Evolutionary conservation across 2,888 invertebrate species (phyloP).

Genomic region (Noctua janthe): DNA sequence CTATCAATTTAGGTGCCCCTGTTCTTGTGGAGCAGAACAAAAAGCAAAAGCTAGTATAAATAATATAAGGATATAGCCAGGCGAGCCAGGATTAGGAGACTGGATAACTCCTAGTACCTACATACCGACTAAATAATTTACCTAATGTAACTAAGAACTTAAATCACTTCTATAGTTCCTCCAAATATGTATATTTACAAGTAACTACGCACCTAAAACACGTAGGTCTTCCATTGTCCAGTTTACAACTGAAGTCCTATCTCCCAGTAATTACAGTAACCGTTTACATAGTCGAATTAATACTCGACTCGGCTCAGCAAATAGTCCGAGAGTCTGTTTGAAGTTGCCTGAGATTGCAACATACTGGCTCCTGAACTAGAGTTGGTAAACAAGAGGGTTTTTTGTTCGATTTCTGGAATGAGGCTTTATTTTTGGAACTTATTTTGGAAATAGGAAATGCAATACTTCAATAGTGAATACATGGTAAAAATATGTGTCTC

Average conservation of each 20-base stretch:
- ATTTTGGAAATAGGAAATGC: slow-evolving; percentile 4
- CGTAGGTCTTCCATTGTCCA: not conserved
- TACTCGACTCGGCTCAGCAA: slow-evolving; percentile 44
- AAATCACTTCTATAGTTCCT: not conserved
- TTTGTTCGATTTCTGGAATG: slow-evolving; percentile 4
- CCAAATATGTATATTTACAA: not conserved
- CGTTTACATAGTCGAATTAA: slow-evolving; percentile 57
- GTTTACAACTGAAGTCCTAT: not conserved
- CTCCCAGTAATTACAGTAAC: slow-evolving; percentile 45
- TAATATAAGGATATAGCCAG: not conserved
- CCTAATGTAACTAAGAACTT: not conserved
- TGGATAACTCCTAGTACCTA: not conserved
- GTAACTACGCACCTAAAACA: not conserved
- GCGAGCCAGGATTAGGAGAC: not conserved
- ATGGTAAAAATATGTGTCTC: too few species aligned
- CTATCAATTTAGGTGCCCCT: too few species aligned
- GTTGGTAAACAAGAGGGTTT: slow-evolving; percentile 19
- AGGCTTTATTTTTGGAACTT: not conserved
- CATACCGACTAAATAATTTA: not conserved
- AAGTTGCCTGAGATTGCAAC: slow-evolving; percentile 50
- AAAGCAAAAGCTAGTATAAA: too few species aligned
- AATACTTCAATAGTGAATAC: not conserved
- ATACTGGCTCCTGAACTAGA: slow-evolving; percentile 11
- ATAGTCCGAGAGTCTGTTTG: slow-evolving; percentile 56
- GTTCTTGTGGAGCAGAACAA: too few species aligned